Evolutionary conservation across 2,113 vertebrate genomes (phyloP).

Genomic region (Bungarus multicinctus): DNA sequence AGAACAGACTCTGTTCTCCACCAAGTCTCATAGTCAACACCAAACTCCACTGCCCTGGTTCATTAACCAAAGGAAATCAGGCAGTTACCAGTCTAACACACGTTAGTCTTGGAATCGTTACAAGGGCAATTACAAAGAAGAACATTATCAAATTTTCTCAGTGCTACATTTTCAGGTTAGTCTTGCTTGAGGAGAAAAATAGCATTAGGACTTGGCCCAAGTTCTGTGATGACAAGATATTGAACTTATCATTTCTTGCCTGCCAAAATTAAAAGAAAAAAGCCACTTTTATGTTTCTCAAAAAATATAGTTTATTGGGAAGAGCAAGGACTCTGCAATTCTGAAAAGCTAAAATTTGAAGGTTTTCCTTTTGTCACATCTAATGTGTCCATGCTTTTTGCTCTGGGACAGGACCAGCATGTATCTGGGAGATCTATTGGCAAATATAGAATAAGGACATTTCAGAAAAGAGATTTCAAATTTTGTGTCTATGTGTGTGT

Average conservation of each 20-base stretch:
- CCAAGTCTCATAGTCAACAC: not conserved
- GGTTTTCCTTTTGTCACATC: not conserved
- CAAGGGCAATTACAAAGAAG: not conserved
- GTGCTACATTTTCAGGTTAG: not conserved
- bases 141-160: not conserved
- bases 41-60: not conserved
- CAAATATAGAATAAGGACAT: not conserved
- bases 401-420: not conserved
- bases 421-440: not conserved
- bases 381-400: not conserved
- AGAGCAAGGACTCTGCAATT: not conserved
- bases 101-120: not conserved
- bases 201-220: not conserved
- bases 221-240: not conserved
- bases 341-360: not conserved
- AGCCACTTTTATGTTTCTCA: not conserved
- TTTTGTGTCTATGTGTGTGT: not conserved
- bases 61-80: not conserved
- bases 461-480: not conserved
- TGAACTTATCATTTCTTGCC: not conserved
- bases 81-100: not conserved
- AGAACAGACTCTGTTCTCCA: not conserved
- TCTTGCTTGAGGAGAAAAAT: not conserved
- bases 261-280: not conserved
- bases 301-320: not conserved